Percentiles rank a stretch among this genome's conserved stretches.
Evolutionary conservation across 2,888 invertebrate species (phyloP).

Genomic region (Limenitis camilla): DNA sequence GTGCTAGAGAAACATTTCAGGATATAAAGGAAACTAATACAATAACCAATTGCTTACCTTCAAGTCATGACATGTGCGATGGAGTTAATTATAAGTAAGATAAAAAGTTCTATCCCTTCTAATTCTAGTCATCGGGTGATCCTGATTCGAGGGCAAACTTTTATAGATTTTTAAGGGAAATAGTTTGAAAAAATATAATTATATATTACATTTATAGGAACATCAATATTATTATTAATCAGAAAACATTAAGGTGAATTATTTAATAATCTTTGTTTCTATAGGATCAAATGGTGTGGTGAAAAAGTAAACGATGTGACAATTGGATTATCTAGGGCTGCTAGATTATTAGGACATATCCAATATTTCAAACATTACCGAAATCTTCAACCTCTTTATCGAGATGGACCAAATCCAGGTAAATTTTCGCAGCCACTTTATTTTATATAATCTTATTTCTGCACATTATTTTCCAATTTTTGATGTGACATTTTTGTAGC

Average conservation of each 20-base stretch:
- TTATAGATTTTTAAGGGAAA: too few species aligned
- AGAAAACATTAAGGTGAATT: too few species aligned
- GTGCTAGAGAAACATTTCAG: conserved; percentile 76
- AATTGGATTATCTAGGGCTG: conserved; percentile 54
- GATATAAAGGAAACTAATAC: conserved; percentile 74
- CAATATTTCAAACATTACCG: conserved; percentile 78
- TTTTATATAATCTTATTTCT: too few species aligned
- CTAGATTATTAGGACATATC: conserved; percentile 74
- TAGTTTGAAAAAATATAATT: too few species aligned
- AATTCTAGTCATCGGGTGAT: too few species aligned
- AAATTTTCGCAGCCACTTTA: conserved; percentile 7
- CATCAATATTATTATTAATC: too few species aligned
- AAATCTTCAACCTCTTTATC: conserved; percentile 64
- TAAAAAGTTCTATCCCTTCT: neutral
- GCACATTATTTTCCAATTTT: too few species aligned
- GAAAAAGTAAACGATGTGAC: conserved; percentile 53
- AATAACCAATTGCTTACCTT: conserved; percentile 77
- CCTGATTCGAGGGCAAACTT: too few species aligned
- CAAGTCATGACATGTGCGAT: conserved; percentile 80
- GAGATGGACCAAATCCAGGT: conserved; percentile 74
- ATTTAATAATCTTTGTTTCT: conserved; percentile 9
- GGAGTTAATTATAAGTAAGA: conserved; percentile 77
- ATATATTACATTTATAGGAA: too few species aligned
- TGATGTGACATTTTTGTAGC: too few species aligned
- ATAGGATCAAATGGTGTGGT: conserved; percentile 66